phyloP scores from a whole-genome alignment of 2,797 vertebrate species.

The Hydrolagus colliei region DNA sequence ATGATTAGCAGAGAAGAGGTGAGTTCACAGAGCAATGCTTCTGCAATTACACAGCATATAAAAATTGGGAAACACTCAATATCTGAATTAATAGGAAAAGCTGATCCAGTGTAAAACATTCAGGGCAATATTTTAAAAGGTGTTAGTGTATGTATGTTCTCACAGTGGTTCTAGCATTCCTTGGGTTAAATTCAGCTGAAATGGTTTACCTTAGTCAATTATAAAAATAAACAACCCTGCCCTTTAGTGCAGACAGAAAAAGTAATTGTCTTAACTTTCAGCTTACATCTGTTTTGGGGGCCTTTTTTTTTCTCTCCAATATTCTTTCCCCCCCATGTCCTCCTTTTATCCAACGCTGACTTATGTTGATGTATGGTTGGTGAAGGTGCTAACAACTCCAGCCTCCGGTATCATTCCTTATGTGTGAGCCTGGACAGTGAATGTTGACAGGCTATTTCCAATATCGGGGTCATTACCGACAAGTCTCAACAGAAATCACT shows the following conservation, averaged over 20 bases:
- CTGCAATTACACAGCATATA: background rate
- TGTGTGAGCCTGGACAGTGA: no score
- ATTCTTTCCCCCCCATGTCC: no score
- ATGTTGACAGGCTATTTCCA: no score
- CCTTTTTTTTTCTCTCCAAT: no score
- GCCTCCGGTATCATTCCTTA: no score
- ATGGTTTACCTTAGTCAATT: background rate
- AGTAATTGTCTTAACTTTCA: background rate
- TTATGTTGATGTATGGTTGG: no score
- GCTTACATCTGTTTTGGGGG: background rate
- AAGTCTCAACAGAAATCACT: no score
- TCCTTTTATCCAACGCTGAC: no score
- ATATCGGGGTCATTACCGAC: no score
- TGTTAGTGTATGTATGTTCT: background rate
- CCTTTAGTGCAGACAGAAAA: background rate
- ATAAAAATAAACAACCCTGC: background rate
- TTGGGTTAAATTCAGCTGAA: background rate
- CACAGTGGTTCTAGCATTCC: background rate
- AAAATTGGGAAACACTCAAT: background rate
- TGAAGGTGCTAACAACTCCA: no score
- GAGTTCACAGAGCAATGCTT: background rate
- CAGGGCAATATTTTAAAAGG: background rate
- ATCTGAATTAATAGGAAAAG: background rate
- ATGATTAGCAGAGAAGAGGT: background rate
- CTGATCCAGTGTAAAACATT: background rate